phyloP scores from a whole-genome alignment of 2,113 vertebrate species.

The Myodes glareolus region DNA sequence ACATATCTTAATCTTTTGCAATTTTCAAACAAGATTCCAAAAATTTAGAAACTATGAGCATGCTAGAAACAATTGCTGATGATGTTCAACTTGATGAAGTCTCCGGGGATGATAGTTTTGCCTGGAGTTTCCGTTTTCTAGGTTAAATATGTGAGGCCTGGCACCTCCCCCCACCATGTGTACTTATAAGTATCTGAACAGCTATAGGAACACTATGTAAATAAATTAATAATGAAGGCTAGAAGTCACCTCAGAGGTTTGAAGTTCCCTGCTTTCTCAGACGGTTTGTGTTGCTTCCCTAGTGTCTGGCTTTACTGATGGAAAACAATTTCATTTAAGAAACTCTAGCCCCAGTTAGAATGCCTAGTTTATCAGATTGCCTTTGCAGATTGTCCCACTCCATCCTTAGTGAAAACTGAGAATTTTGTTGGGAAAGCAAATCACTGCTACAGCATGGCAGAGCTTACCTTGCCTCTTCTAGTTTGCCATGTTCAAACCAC shows the following conservation, averaged over 20 bases:
- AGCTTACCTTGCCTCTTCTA: not conserved
- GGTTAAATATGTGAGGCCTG: slow-evolving; percentile 5
- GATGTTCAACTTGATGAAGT: not conserved
- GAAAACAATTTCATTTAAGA: not conserved
- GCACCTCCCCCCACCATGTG: not conserved
- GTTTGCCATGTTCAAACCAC: slow-evolving; percentile 12
- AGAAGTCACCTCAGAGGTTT: not conserved
- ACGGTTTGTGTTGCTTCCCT: not conserved
- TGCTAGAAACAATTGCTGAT: not conserved
- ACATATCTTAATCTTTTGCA: not conserved
- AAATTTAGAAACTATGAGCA: not conserved
- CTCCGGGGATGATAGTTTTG: not conserved
- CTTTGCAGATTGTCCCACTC: not conserved
- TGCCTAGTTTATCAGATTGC: not conserved
- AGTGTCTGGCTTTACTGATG: not conserved
- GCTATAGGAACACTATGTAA: not conserved
- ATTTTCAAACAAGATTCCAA: slow-evolving; percentile 2
- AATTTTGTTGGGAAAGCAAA: slow-evolving; percentile 5
- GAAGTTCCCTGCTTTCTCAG: slow-evolving; percentile 6
- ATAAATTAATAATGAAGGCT: not conserved
- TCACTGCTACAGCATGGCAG: not conserved
- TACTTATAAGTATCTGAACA: not conserved
- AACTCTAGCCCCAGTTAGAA: not conserved
- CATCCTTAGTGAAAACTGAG: not conserved
- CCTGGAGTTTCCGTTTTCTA: not conserved